Conservation (phyloP, 2,888 invertebrate species). For the Volucella inanis region DNA sequence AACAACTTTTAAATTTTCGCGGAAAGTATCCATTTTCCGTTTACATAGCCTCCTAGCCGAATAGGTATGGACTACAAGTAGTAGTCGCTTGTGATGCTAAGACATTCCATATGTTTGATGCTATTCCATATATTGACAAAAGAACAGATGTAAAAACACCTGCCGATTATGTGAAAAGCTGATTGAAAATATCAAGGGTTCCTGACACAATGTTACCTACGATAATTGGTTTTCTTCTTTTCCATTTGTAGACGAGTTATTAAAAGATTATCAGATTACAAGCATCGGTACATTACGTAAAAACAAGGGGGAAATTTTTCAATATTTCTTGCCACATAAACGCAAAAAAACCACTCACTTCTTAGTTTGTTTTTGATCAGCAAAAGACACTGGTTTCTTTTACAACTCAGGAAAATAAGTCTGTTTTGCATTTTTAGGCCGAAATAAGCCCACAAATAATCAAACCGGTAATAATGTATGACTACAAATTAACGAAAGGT, state of each 20-base stretch:
- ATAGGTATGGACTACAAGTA: slow-evolving; percentile 13
- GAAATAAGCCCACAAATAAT: too few relatives aligned
- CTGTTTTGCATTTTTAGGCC: too few relatives aligned
- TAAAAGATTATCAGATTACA: slow-evolving; percentile 10
- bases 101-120: slow-evolving; percentile 10
- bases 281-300: slow-evolving; percentile 14
- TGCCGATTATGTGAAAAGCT: slow-evolving; percentile 6
- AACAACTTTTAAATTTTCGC: slow-evolving; percentile 14
- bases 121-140: slow-evolving; percentile 3
- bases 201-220: slow-evolving; percentile 8
- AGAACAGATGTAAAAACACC: too few relatives aligned
- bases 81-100: not conserved
- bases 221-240: slow-evolving; percentile 8
- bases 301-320: slow-evolving; percentile 10
- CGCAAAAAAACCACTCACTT: not conserved
- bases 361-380: not conserved
- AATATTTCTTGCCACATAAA: slow-evolving; percentile 13
- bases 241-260: not conserved
- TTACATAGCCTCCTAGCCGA: not conserved
- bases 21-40: slow-evolving; percentile 15
- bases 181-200: slow-evolving; percentile 3
- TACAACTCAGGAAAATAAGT: too few relatives aligned
- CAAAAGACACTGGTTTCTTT: too few relatives aligned
- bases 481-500: too few relatives aligned
- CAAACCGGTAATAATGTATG: too few relatives aligned